Percentiles rank a stretch among this genome's conserved stretches.
Evolutionary conservation across 2,113 vertebrate species (phyloP).

Genomic region (Nycticorax nycticorax): DNA sequence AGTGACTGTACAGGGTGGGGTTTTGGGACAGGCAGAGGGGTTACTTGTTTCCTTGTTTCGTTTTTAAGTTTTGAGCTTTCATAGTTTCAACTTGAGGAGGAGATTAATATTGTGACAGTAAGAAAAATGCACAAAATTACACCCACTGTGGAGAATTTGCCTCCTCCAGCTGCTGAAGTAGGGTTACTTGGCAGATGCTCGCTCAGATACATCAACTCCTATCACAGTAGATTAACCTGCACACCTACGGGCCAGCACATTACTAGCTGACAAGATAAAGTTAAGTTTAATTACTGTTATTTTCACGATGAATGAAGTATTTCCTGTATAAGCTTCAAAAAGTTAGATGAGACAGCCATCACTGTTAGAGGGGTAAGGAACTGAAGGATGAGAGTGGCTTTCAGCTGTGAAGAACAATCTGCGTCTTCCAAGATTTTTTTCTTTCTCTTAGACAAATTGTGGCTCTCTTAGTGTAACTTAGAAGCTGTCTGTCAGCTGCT

Average conservation of each 20-base stretch:
- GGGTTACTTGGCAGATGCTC: conserved; percentile 45
- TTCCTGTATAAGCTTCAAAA: conserved; percentile 55
- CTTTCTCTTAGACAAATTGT: conserved; percentile 67
- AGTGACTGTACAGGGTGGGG: background rate
- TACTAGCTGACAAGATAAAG: conserved; percentile 67
- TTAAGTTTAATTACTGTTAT: conserved; percentile 76
- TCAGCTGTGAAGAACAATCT: conserved; percentile 63
- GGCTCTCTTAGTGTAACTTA: conserved; percentile 61
- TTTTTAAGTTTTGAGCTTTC: background rate
- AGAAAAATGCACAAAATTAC: conserved; percentile 17
- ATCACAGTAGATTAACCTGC: conserved; percentile 69
- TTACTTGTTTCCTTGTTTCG: background rate
- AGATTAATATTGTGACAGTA: conserved; percentile 28
- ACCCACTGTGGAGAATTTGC: conserved; percentile 32
- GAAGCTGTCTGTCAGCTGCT: conserved; percentile 55
- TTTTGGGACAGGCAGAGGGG: background rate
- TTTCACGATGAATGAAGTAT: conserved; percentile 66
- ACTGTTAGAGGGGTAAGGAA: conserved; percentile 48
- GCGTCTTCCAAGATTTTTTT: conserved; percentile 9
- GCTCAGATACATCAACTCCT: background rate
- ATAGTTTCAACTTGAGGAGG: background rate
- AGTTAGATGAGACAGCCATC: conserved; percentile 67
- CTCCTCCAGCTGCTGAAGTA: conserved; percentile 7
- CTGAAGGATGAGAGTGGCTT: conserved; percentile 69
- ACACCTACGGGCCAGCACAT: conserved; percentile 49